Base-by-base conservation (phyloP, 2,113 vertebrate species). In the Hypomesus transpacificus region DNA sequence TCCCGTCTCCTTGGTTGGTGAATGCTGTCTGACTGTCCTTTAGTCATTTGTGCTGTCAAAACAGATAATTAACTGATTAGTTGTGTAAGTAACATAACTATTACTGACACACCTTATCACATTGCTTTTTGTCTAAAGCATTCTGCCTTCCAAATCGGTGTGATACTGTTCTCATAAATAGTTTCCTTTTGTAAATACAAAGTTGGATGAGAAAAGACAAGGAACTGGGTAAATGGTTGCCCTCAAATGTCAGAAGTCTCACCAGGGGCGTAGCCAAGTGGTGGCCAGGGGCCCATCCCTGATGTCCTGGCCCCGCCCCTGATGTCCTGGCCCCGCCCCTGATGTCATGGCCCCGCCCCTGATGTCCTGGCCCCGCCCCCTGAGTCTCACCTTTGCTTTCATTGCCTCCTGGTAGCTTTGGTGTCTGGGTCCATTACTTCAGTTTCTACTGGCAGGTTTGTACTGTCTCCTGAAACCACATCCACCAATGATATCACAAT, bases 351-450 rank as follows among this genome's bases (percentile, higher is more conserved):
- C n/a, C n/a, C n/a, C n/a, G n/a, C n/a, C n/a, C n/a, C n/a, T n/a
- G n/a, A n/a, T n/a, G n/a, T n/a, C n/a, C n/a, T n/a, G n/a, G n/a
- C n/a, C n/a, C n/a, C n/a, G n/a, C n/a, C n/a, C n/a, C n/a, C n/a
- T n/a, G n/a, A 34, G 5, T 7, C 31, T 65, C 66, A 64, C 62
- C 63, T 71, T 69, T 9, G 53, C 20, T 51, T 54, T 66, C 56
- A 80, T 2, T 54, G 52, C 59, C 67, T 77, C 52, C 62, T 74
- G 6, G 2, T 51, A 17, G 17, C 22, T 52, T 64, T 77, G 58
- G 16, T 52, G 20, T 92, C 89, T 0, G 82, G 74, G 57, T 91
- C 87, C 26, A 88, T 84, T 1, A 91, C 89, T 28, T 91, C 91
- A 0, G 91, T 87, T 79, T 92, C 89, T 0, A 89, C 89, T 1